Base-by-base conservation (phyloP, 2,113 vertebrate species). In the Dipodomys ordii region DNA sequence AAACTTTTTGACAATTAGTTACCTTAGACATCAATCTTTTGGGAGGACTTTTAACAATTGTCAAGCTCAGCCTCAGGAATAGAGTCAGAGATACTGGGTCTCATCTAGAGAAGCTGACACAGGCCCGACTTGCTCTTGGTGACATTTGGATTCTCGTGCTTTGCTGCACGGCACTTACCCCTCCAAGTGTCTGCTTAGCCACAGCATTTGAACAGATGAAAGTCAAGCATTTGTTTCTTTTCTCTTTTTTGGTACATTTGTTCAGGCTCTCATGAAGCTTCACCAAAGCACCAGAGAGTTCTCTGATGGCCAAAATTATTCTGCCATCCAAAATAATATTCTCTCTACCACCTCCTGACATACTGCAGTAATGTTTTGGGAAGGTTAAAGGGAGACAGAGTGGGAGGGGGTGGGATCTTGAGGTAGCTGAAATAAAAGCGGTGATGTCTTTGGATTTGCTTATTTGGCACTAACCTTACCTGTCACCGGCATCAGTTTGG, bases 301-400 rank as follows among this genome's bases (percentile, higher is more conserved):
- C 71, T 88, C 74, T 76, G 27, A 30, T 44, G 44, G 83, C 46
- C 67, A 62, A 73, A 96, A 82, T 82, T 69, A 93, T 93, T 57
- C 73, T 89, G 80, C 81, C 28, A 10, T 39, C 84, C 71, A 89
- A 94, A 91, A 68, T 79, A 90, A 79, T 46, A 22, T 2, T 62
- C 28, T 13, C 23, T 44, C 27, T 64, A 30, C 62, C 71, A 71
- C 28, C 79, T 22, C 60, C 8, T 46, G 32, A 85, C 67, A 18
- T n/a, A 76, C 65, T 10, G 4, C 28, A 27, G 30, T 9, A 30
- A 28, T 28, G 9, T 13, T 27, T 77, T 27, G 35, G 1, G 13
- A 69, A 93, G 73, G 30, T 73, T 49, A 82, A 83, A 81, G 30
- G 65, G 28, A 83, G n/a, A 57, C 32, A 69, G 39, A 60, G n/a